Conservation (phyloP, 1,140 invertebrate species). For the Drosophila dunni region DNA sequence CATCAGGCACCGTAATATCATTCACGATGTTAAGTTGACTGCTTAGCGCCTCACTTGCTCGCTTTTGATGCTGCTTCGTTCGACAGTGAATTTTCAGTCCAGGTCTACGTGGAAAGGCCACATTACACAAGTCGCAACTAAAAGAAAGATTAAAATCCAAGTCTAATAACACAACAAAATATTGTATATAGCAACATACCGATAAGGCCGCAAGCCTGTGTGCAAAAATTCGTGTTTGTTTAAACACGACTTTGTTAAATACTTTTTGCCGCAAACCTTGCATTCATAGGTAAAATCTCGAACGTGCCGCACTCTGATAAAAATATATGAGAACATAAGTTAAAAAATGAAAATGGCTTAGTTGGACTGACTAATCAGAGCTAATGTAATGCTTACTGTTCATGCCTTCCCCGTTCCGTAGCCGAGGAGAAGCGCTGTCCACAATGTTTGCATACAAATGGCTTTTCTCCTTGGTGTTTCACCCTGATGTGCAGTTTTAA, state of each 20-base stretch:
- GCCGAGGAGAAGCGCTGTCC: conserved; percentile 16
- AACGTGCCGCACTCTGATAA: conserved; percentile 33
- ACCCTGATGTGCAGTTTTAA: conserved; percentile 42
- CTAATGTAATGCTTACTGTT: background rate
- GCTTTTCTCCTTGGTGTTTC: conserved; percentile 45
- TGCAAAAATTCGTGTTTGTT: conserved; percentile 46
- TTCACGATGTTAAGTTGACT: conserved; percentile 10
- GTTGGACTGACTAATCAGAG: background rate
- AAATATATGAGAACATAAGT: background rate
- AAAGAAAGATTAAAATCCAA: background rate
- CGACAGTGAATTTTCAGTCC: conserved; percentile 38
- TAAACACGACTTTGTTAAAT: conserved; percentile 41
- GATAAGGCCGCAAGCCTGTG: conserved; percentile 37
- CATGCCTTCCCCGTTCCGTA: too few relatives aligned
- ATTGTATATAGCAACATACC: conserved; percentile 8
- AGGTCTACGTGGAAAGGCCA: conserved; percentile 41
- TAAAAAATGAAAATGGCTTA: background rate
- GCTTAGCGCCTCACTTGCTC: conserved; percentile 29
- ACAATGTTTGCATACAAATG: conserved; percentile 48
- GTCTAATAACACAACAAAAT: background rate
- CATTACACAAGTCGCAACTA: conserved; percentile 47
- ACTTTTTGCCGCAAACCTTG: conserved; percentile 43
- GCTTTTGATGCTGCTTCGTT: conserved; percentile 46
- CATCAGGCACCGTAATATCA: conserved; percentile 2
- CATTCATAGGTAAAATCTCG: conserved; percentile 34